Percentiles rank a stretch among this genome's conserved stretches.
phyloP scores from a whole-genome alignment of 2,113 vertebrate species.

The Philantomba maxwellii region DNA sequence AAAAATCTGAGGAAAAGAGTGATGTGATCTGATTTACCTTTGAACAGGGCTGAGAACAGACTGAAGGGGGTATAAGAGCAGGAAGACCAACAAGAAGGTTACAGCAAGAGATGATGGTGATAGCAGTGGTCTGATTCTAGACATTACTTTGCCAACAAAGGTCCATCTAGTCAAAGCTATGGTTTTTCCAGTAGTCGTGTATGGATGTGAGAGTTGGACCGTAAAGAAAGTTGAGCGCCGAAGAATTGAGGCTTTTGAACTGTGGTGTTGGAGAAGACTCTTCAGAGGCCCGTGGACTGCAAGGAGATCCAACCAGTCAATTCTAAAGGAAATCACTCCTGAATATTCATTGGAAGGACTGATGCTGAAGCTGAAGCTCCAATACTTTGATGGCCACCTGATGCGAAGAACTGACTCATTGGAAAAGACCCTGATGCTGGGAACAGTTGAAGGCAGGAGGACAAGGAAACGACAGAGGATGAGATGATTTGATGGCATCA shows the following conservation, averaged over 20 bases:
- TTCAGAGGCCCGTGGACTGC: neutral
- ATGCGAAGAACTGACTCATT: neutral
- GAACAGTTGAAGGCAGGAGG: neutral
- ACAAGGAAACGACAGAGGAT: neutral
- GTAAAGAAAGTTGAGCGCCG: accelerated
- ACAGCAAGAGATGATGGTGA: neutral
- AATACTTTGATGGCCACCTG: neutral
- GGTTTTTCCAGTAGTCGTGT: neutral
- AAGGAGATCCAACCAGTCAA: neutral
- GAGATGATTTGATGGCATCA: neutral
- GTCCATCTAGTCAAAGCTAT: neutral
- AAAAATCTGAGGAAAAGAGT: neutral
- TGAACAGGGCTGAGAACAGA: neutral
- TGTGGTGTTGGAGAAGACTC: neutral
- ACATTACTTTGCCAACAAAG: neutral
- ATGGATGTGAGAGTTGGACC: neutral
- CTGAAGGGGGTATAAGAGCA: neutral
- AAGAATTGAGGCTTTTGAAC: neutral
- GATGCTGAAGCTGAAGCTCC: neutral
- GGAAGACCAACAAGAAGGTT: neutral
- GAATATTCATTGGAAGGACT: neutral
- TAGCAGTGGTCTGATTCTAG: neutral
- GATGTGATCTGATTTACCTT: neutral
- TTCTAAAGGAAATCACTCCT: neutral
- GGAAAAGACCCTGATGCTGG: neutral